These are phyloP conservation scores for Drosophila engyochracea DNA, from an alignment of 2,888 invertebrate genomes.

Conservation along the genomic window DNA sequence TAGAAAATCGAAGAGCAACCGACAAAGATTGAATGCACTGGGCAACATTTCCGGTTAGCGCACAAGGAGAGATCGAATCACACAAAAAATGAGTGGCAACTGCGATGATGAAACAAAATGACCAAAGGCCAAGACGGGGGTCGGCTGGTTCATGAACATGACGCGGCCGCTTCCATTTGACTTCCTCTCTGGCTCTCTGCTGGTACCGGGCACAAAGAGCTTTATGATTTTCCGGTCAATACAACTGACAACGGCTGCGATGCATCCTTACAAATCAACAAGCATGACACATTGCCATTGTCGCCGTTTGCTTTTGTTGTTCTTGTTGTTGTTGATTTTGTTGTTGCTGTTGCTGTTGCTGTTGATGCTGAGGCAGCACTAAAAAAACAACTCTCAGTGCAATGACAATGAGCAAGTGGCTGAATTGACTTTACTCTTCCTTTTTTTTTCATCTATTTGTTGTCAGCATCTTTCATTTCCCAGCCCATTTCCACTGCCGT, in stretches of 20 bases:
- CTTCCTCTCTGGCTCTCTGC: constrained; percentile 49
- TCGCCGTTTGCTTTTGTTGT: constrained; percentile 32
- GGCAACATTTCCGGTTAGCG: constrained; percentile 70
- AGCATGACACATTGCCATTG: constrained; percentile 78
- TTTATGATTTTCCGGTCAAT: constrained; percentile 82
- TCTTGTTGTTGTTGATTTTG: constrained; percentile 35
- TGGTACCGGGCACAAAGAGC: constrained; percentile 66
- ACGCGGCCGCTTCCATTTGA: constrained; percentile 51
- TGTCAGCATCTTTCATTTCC: background rate
- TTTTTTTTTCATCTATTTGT: background rate
- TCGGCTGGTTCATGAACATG: constrained; percentile 43
- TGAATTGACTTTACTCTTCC: constrained; percentile 40
- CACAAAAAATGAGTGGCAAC: constrained; percentile 12
- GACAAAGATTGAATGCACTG: constrained; percentile 67
- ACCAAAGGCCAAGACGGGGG: constrained; percentile 20
- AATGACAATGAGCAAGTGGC: constrained; percentile 50
- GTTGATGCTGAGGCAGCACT: constrained; percentile 66
- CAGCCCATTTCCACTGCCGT: constrained; percentile 2
- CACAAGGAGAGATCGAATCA: constrained; percentile 12
- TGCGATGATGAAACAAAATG: constrained; percentile 46
- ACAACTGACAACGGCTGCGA: constrained; percentile 65
- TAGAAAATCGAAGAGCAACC: constrained; percentile 63
- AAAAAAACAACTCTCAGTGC: constrained; percentile 38
- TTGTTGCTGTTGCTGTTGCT: background rate
- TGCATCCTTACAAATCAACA: constrained; percentile 81